Base-by-base conservation (phyloP, 2,888 invertebrate genomes). In the Dermolepida albohirtum region DNA sequence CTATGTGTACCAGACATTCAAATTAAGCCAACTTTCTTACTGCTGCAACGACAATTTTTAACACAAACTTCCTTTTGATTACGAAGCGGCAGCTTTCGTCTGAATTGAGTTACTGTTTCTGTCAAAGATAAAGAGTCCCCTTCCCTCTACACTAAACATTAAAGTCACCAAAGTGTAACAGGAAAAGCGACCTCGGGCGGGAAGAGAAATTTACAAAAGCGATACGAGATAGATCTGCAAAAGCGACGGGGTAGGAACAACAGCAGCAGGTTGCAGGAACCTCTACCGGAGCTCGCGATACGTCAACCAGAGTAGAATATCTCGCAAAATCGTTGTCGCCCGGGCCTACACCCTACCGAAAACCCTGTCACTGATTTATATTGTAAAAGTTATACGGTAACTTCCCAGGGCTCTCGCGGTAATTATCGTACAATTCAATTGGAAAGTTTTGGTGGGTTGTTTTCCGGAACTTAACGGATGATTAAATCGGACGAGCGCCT, bases 361-460 rank as follows among this genome's bases (percentile, higher is more conserved):
- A 34, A 39, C 17, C 34, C 8, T 39, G 14, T 27, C 14, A 57
- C 57, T 57, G 57, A 57, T 57, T 57, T 43, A 57, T 57, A 57
- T 57, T 57, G 43, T 57, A n/a, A 57, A 57, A 57, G 22, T 57
- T 57, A 43, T 43, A 27, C 44, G 40, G 43, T 34, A 57, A 57
- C 40, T 57, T 57, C n/a, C 57, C 57, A 44, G 16, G 27, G 43
- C 43, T 40, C 57, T 34, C 34, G 6, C 49, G 39, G 66, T 50
- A 66, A 66, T 66, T 66, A 66, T 66, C 17, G 57, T 66, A 66
- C 66, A 59, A 66, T 66, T 66, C 66, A 66, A 66, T 66, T 50
- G 66, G 50, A 41, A 66, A 66, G 57, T 66, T 66, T 54, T 40
- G 17, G 55, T 12, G 52, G 43, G 52, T 52, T 57, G 57, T 57